Base-by-base conservation (phyloP, 2,113 vertebrate genomes). In the Pseudorasbora parva region DNA sequence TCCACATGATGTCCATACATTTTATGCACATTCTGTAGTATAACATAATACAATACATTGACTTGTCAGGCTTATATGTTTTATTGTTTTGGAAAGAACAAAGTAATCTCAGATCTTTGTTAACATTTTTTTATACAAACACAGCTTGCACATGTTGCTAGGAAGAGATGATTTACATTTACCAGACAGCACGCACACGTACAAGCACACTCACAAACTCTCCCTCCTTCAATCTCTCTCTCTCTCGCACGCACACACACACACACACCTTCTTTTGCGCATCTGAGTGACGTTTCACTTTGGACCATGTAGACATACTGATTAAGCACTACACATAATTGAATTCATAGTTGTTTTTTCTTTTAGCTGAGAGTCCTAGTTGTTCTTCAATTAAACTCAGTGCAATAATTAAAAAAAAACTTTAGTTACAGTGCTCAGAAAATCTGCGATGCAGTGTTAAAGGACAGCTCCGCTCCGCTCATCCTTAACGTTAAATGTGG, bases 31-130 rank as follows among this genome's bases (percentile, higher is more conserved):
- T 37, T 1, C 37, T 37, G 37, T 37, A 37, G 37, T 6, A 7
- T 3, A 88, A 91, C 86, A 88, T 88, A 37, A 64, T 30, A 80
- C 66, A 78, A 77, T 33, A 81, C 66, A 84, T 73, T 27, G 33
- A 78, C 54, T 30, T n/a, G 51, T 90, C 90, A 91, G 89, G 86
- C 91, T 83, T 92, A 93, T 86, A 88, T 90, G 84, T 93, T 94
- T 94, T 94, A 95, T 93, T 95, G 93, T 89, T 92, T 93, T 93
- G 92, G 90, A 93, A 93, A 93, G 92, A 93, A 92, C 92, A 92
- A 93, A 92, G 51, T 79, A 30, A 79, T 79, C 87, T 92, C 87
- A 88, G 85, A 91, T 92, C 85, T 91, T 89, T 88, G 60, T 93
- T 90, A 92, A 91, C 90, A 47, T 90, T 84, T 30, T 81, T 92